Evolutionary conservation across 2,797 vertebrate genomes (phyloP), one percentile per base, ranked within the genome.

Genomic region (Myotis findleyi): DNA sequence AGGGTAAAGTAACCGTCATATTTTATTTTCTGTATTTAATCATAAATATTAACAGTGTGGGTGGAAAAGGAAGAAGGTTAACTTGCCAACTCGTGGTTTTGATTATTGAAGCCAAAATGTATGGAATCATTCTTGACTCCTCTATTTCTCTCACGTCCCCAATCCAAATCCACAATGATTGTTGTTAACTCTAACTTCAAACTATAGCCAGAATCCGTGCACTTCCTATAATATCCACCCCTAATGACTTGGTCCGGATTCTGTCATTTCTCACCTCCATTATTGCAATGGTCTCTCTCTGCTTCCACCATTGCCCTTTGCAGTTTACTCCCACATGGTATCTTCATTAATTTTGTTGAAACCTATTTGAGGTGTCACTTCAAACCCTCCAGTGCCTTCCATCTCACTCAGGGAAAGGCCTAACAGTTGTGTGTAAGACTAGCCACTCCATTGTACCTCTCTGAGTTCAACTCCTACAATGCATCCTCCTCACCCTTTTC

Each of bases 81-180:
- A 93, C 47, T 79, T 90, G 21, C 11, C 38, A 41, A 20, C 25
- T 88, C 30, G 49, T 3, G 4, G 3, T 72, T 87, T 81, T 1
- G 3, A 13, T 88, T 49, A 55, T 9, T 51, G 5, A 72, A 47
- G n/a, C 49, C 57, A 75, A 75, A 92, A 95, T 64, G 38, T n/a
- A 51, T 18, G 64, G 27, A 68, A 27, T 77, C 2, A 17, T 68
- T 92, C 55, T 27, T 86, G 33, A 86, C 33, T 20, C 51, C 25
- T 87, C 23, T 64, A 23, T 82, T 93, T 93, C 87, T 85, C 41
- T 87, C n/a, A 57, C 10, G 36, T 83, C 38, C 72, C 69, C 93
- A 73, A 91, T 77, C 59, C 33, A 92, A 30, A 62, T 51, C 21
- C 44, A 44, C 10, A 64, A 36, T 81, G 80, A 73, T 41, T 59